Conservation (phyloP, 2,888 invertebrate species). For the Psylliodes chrysocephalus region DNA sequence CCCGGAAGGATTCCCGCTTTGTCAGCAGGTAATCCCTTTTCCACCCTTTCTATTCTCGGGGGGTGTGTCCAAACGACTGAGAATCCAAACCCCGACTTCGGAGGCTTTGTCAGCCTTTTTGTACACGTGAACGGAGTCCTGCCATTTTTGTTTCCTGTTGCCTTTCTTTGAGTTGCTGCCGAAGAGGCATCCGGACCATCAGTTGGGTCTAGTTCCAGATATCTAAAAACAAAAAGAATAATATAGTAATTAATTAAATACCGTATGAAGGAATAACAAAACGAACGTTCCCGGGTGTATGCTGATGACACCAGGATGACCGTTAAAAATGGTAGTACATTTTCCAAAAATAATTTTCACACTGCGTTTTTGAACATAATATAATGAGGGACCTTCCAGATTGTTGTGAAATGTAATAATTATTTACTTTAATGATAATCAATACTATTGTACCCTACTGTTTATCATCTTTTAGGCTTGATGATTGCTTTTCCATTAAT, state of each 20-base stretch:
- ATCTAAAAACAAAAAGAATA: conserved; percentile 55
- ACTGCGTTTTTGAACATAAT: no score
- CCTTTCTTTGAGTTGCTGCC: conserved; percentile 66
- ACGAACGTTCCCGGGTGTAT: no score
- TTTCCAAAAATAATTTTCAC: no score
- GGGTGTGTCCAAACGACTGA: conserved; percentile 91
- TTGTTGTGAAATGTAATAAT: no score
- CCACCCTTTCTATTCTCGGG: conserved; percentile 85
- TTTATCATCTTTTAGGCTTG: no score
- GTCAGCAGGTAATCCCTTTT: conserved; percentile 83
- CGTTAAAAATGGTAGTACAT: no score
- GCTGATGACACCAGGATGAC: no score
- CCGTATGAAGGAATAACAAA: no score
- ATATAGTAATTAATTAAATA: neutral
- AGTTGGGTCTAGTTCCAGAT: conserved; percentile 83
- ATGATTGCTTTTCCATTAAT: no score
- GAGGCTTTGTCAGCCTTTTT: conserved; percentile 67
- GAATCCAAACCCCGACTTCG: conserved; percentile 78
- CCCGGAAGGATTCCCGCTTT: conserved; percentile 84
- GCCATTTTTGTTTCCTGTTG: conserved; percentile 67
- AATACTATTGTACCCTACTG: no score
- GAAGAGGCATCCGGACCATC: conserved; percentile 72
- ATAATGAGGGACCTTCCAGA: no score
- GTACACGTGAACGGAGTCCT: conserved; percentile 87
- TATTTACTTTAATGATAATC: no score